Evolutionary conservation across 2,113 vertebrate genomes (phyloP), one percentile per base, ranked within the genome.

Genomic region (Pomatostomus ruficeps): DNA sequence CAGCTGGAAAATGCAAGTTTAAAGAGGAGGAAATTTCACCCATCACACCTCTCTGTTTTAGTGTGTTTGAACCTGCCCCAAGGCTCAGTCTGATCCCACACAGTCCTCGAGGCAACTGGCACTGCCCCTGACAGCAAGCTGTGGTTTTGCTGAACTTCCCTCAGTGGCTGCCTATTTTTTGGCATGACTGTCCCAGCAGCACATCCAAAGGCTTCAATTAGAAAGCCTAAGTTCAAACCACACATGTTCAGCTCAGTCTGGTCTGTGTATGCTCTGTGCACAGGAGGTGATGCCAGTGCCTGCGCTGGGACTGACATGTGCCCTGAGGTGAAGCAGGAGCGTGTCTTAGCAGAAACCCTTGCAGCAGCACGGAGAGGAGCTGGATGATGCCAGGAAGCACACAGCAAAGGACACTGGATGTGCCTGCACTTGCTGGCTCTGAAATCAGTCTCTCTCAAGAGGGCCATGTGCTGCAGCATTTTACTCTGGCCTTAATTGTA

Each of bases 221-320:
- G 66, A 45, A 61, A 73, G 29, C 14, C 48, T 35, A 8, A 21
- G 17, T 52, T 79, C 57, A 68, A 52, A 28, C 12, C 0, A 0
- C 35, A 10, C n/a, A 0, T 20, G 42, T 29, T 46, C 52, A 43
- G 14, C 22, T 83, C 1, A 0, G 22, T 7, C 67, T 4, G 7
- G 19, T n/a, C 23, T 70, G 49, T 67, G 58, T 23, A 54, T 86
- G 79, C 49, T 54, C 31, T 19, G 36, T 57, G 63, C 54, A 36
- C n/a, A 57, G 14, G 59, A 65, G 54, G 45, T 13, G 75, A n/a
- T 48, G 46, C 36, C 40, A 16, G n/a, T 3, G 33, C 40, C 79
- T 18, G 35, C 26, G 59, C 55, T 7, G 31, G 59, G 40, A 12
- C 71, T n/a, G 45, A 24, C 3, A 3, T 3, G 0, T 71, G 66